Evolutionary conservation across 2,113 vertebrate genomes (phyloP).

Genomic region (Bolborhynchus lineola): DNA sequence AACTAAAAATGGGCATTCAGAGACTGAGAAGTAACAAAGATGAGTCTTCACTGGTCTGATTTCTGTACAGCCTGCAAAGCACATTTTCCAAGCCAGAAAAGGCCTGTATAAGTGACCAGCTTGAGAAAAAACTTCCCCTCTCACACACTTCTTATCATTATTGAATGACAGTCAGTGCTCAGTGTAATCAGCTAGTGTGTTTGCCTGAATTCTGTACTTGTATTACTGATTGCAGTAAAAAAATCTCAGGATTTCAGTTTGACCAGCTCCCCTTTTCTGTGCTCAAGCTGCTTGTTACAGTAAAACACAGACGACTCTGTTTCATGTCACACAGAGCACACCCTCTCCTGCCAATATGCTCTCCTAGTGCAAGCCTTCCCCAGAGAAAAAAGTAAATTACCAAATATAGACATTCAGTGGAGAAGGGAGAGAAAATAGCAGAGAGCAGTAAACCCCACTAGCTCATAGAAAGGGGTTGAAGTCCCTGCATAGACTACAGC

Average conservation of each 20-base stretch:
- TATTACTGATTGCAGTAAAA: not conserved
- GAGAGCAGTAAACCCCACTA: not conserved
- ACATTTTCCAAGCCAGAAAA: not conserved
- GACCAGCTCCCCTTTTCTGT: not conserved
- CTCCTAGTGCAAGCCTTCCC: not conserved
- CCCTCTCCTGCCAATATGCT: not conserved
- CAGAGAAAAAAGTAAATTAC: not conserved
- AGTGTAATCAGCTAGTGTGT: not conserved
- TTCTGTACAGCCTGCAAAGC: not conserved
- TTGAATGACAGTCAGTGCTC: not conserved
- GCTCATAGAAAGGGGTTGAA: not conserved
- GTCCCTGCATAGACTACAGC: not conserved
- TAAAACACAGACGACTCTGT: accelerated
- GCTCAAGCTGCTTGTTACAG: not conserved
- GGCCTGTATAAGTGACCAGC: not conserved
- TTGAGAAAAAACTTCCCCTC: not conserved
- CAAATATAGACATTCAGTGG: accelerated
- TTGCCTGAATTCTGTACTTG: not conserved
- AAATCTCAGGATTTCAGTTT: not conserved
- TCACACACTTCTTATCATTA: not conserved
- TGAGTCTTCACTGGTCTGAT: accelerated
- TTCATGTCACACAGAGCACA: not conserved
- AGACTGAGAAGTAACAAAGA: not conserved
- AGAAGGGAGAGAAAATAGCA: not conserved
- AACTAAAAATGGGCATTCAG: not conserved